A percentile compares a stretch with the other conserved stretches of the same genome.
Evolutionary conservation across 2,797 vertebrate species (phyloP).

Genomic region (Rhyacichthys aspro): DNA sequence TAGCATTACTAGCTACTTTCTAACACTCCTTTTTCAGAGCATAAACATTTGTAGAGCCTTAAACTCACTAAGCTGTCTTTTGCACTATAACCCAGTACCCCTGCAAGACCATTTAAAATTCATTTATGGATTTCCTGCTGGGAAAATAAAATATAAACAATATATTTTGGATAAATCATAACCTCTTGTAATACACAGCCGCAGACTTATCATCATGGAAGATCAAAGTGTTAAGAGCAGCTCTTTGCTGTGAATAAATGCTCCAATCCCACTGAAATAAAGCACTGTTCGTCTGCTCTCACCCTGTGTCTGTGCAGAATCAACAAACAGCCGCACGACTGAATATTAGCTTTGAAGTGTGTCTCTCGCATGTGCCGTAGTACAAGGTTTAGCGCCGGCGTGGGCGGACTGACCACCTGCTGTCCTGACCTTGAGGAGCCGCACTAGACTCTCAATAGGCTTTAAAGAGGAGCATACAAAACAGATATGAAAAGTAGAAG

Average conservation of each 20-base stretch:
- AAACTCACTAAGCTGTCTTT: neutral
- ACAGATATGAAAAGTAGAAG: slow-evolving; percentile 44
- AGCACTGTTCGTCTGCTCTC: slow-evolving; percentile 54
- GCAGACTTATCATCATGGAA: slow-evolving; percentile 38
- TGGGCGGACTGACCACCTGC: slow-evolving; percentile 70
- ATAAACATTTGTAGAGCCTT: too few relatives aligned
- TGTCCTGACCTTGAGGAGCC: slow-evolving; percentile 59
- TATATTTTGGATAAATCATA: slow-evolving; percentile 18
- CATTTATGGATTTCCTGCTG: slow-evolving; percentile 16
- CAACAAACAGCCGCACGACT: slow-evolving; percentile 60
- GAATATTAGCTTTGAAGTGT: slow-evolving; percentile 53
- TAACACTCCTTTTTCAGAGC: too few relatives aligned
- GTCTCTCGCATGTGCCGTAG: slow-evolving; percentile 40
- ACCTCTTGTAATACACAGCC: slow-evolving; percentile 5
- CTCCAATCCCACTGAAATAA: slow-evolving; percentile 55
- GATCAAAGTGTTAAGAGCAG: slow-evolving; percentile 54
- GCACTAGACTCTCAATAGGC: slow-evolving; percentile 32
- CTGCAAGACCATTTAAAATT: slow-evolving; percentile 5
- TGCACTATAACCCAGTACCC: too few relatives aligned
- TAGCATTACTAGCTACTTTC: too few relatives aligned
- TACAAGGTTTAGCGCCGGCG: slow-evolving; percentile 41
- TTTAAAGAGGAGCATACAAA: slow-evolving; percentile 42
- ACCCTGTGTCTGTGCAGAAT: slow-evolving; percentile 32
- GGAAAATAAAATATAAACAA: slow-evolving; percentile 18
- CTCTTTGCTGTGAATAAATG: slow-evolving; percentile 42